Percentiles rank a stretch among this genome's conserved stretches.
Conservation (phyloP, 2,888 invertebrate species). For the Folsomia manolachei region DNA sequence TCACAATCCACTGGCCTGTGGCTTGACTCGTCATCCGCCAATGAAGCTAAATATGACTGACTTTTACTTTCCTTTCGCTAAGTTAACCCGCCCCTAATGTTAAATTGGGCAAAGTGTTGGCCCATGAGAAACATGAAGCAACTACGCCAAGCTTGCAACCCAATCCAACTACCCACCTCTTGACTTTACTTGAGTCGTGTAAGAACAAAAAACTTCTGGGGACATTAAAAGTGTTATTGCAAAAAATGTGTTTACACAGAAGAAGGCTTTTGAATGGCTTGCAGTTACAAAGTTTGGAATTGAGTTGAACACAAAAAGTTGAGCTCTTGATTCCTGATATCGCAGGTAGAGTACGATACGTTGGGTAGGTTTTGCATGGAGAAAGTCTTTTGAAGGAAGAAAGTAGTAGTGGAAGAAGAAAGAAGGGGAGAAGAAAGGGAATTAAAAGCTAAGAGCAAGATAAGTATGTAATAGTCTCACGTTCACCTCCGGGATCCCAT, state of each 20-base stretch:
- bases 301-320: no score
- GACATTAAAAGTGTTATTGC: slow-evolving; percentile 10
- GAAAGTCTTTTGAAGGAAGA: no score
- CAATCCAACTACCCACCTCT: no score
- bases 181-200: background rate
- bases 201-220: slow-evolving; percentile 1
- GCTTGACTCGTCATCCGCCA: no score
- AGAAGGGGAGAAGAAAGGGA: slow-evolving; percentile 13
- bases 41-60: no score
- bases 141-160: no score
- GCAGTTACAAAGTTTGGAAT: slow-evolving; percentile 1
- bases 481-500: slow-evolving; percentile 12
- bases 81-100: no score
- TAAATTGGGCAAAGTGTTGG: background rate
- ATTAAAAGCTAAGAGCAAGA: slow-evolving; percentile 13
- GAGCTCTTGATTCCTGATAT: background rate
- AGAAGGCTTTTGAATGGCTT: slow-evolving; percentile 3
- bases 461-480: slow-evolving; percentile 21
- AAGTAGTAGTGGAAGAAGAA: slow-evolving; percentile 14
- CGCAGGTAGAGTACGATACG: no score
- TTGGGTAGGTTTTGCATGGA: no score
- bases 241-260: slow-evolving; percentile 9
- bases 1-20: no score
- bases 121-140: no score
- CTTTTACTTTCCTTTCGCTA: no score